Base-by-base conservation (phyloP, 1,140 invertebrate species). In the Proctacanthus coquilletti region DNA sequence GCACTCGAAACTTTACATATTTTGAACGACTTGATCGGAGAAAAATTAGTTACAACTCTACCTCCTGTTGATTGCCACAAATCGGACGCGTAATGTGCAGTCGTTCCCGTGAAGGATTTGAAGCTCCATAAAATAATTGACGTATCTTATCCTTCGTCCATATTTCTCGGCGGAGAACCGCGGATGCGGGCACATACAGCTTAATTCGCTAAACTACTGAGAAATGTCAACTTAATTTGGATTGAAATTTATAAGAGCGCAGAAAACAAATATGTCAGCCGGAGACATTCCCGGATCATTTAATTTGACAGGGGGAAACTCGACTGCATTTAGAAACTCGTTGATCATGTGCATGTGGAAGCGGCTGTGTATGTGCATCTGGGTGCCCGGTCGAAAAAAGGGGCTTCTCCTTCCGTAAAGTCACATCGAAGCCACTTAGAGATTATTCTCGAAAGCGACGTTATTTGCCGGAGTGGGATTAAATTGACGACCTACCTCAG, bases 171-270 rank as follows among this genome's bases (percentile, higher is more conserved):
- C 23, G 13, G 23, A 9, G 23, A n/a, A n/a, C n/a, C 23, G 13
- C 23, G 23, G 23, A 8, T 27, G 13, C 23, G 13, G 13, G 23
- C 23, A n/a, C n/a, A n/a, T 27, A 27, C 23, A 27, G 23, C 23
- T 27, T 27, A 27, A 27, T 27, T 27, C 23, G 13, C 23, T 27
- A 27, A 27, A 27, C 23, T 13, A 27, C 13, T 27, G 23, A 27
- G 23, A 27, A 27, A 27, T 27, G 23, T 27, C 23, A 27, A 27
- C 23, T 27, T 27, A 27, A 27, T 27, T 27, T 27, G 23, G 23
- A 27, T 27, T 27, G 23, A 27, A 27, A 27, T 27, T 27, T 27
- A 27, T 27, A 27, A 27, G 23, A 27, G 23, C 23, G 23, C 23
- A 27, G 23, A 13, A 13, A 27, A 27, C 23, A 27, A 27, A 27